Conservation (phyloP, 2,888 invertebrate species). For the Tiphia femorata region DNA sequence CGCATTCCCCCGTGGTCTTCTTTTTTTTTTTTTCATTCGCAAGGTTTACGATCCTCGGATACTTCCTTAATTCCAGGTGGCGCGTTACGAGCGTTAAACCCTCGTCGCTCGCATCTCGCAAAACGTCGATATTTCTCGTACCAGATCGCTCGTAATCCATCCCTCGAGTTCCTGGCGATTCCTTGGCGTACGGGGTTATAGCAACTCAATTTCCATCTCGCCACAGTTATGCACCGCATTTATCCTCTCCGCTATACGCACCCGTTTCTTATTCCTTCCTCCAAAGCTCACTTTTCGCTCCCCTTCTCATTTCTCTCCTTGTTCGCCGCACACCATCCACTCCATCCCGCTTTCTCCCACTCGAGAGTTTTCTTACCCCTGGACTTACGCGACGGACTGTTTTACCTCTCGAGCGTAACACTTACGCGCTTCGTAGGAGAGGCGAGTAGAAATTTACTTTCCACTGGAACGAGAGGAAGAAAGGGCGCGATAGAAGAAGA, state of each 20-base stretch:
- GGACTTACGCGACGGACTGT: neutral
- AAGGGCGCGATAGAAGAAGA: neutral
- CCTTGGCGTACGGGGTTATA: neutral
- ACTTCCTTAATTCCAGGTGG: too few species aligned
- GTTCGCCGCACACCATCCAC: too few species aligned
- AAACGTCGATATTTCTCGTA: neutral
- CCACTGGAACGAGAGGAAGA: neutral
- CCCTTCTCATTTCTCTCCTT: constrained; percentile 2
- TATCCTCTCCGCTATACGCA: neutral
- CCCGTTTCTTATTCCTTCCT: neutral
- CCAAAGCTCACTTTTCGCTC: neutral
- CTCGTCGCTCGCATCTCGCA: too few species aligned
- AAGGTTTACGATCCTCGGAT: too few species aligned
- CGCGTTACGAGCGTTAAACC: too few species aligned
- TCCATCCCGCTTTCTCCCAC: neutral
- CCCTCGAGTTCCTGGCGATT: neutral
- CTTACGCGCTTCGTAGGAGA: neutral
- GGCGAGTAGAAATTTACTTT: too few species aligned
- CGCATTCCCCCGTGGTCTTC: too few species aligned
- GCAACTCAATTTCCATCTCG: constrained; percentile 32
- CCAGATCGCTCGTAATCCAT: neutral
- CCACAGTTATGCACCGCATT: constrained; percentile 3
- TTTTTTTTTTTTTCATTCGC: too few species aligned
- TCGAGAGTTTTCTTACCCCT: neutral
- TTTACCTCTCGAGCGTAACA: neutral